Percentiles rank a stretch among this genome's conserved stretches.
These are phyloP conservation scores for Pegoplata infirma DNA, from an alignment of 2,888 invertebrate genomes.

Conservation along the genomic window DNA sequence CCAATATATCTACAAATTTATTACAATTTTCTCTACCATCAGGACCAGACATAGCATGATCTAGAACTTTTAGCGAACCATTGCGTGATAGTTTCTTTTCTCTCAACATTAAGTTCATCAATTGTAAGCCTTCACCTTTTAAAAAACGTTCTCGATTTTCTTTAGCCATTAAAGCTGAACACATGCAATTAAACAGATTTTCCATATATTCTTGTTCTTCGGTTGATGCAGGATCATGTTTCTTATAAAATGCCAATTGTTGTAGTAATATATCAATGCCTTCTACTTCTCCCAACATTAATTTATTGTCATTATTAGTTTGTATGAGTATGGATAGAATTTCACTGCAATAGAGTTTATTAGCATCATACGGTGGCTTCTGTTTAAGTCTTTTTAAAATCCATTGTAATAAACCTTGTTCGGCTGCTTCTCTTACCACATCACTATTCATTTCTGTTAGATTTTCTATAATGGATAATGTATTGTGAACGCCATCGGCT, in stretches of 20 bases:
- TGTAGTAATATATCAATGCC: conserved; percentile 96
- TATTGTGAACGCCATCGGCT: conserved; percentile 96
- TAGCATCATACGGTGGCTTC: conserved; percentile 94
- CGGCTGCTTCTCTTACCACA: conserved; percentile 89
- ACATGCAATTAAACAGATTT: conserved; percentile 96
- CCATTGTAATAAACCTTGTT: conserved; percentile 95
- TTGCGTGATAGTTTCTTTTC: conserved; percentile 98
- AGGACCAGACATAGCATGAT: conserved; percentile 96
- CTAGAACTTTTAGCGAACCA: conserved; percentile 97
- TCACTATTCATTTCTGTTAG: conserved; percentile 93
- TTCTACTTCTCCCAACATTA: conserved; percentile 92
- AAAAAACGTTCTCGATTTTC: conserved; percentile 95
- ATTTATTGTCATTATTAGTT: conserved; percentile 89
- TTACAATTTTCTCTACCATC: conserved; percentile 97
- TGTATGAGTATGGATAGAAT: conserved; percentile 96
- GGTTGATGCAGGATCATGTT: conserved; percentile 92
- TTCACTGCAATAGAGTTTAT: conserved; percentile 97
- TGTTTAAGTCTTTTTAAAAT: conserved; percentile 91
- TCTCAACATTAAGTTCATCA: conserved; percentile 99
- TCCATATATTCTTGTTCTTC: conserved; percentile 99
- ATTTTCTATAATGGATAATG: conserved; percentile 94
- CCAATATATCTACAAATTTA: conserved; percentile 98
- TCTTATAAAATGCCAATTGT: conserved; percentile 95
- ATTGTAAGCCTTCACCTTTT: conserved; percentile 95
- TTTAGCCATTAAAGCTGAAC: conserved; percentile 93